Base-by-base conservation (phyloP, 2,113 vertebrate genomes). In the Bombycilla garrulus region DNA sequence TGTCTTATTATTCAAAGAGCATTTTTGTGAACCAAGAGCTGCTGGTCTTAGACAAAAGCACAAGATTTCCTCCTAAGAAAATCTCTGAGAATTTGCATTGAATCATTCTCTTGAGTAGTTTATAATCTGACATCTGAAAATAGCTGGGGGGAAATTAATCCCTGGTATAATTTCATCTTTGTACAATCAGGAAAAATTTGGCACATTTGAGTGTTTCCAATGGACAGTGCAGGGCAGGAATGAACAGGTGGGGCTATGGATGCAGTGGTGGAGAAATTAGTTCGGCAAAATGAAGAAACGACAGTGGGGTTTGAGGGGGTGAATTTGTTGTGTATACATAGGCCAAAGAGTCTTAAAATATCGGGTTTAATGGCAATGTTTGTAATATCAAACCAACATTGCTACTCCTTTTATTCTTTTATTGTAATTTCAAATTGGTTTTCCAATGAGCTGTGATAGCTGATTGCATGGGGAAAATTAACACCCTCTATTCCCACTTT, bases 121-220 rank as follows among this genome's bases (percentile, higher is more conserved):
- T 67, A 45, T 84, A 66, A 93, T 74, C 60, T 81, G 44, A 69
- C 47, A 81, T 38, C 29, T 67, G 44, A 70, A 92, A 91, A 67
- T 15, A 60, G 19, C 14, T 78, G 5, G 6, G 20, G 20, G 44
- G 5, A 78, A 84, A 89, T 29, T 47, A 88, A 94, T 60, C 45
- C n/a, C 26, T 31, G 29, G 60, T 18, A 57, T 51, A 64, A 60
- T 14, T 84, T 64, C 11, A 40, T 57, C 45, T 74, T 81, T 77
- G 19, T 44, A 78, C 11, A 74, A n/a, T 14, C 35, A 10, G 4
- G 15, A 10, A 58, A 91, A 64, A 88, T 71, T 51, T 92, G 44
- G 28, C 8, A 24, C 4, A 23, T 53, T 69, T 57, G 31, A 53
- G 17, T 60, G 8, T 62, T 90, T 90, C 64, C 70, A 21, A 15